Conservation (phyloP, 2,888 invertebrate genomes). For the Heteromurus nitidus region DNA sequence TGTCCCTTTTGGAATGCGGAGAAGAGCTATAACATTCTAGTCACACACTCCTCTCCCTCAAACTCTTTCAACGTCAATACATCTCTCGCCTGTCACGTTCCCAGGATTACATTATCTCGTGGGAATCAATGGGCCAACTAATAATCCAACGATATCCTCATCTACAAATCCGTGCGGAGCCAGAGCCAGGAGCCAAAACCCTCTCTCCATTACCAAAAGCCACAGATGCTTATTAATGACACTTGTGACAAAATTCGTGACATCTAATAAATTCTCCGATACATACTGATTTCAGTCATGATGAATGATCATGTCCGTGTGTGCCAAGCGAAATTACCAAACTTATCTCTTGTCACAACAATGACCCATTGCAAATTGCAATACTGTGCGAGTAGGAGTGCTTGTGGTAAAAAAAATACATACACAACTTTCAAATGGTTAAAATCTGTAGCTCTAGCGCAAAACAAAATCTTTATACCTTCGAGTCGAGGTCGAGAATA, state of each 20-base stretch:
- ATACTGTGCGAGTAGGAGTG: no score
- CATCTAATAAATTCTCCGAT: conserved; percentile 43
- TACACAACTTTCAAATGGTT: no score
- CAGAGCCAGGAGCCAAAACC: neutral
- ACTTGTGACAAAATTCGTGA: conserved; percentile 33
- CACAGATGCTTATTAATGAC: neutral
- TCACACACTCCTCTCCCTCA: neutral
- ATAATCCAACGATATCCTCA: neutral
- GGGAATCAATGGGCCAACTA: conserved; percentile 7
- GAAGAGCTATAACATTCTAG: conserved; percentile 4
- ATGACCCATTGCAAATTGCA: neutral
- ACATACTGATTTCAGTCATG: conserved; percentile 43
- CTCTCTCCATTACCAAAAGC: neutral
- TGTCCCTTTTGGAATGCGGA: no score
- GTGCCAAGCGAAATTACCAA: conserved; percentile 46
- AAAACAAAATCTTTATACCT: no score
- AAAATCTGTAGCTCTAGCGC: no score
- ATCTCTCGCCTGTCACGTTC: no score
- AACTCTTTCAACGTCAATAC: no score
- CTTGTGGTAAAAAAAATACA: no score
- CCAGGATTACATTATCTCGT: neutral
- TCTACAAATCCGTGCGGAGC: conserved; percentile 13
- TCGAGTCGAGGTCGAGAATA: no score
- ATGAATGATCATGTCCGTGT: conserved; percentile 44
- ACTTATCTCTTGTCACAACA: conserved; percentile 32